A percentile compares a stretch with the other conserved stretches of the same genome.
phyloP scores from a whole-genome alignment of 2,797 vertebrate genomes.

The Aeoliscus strigatus region DNA sequence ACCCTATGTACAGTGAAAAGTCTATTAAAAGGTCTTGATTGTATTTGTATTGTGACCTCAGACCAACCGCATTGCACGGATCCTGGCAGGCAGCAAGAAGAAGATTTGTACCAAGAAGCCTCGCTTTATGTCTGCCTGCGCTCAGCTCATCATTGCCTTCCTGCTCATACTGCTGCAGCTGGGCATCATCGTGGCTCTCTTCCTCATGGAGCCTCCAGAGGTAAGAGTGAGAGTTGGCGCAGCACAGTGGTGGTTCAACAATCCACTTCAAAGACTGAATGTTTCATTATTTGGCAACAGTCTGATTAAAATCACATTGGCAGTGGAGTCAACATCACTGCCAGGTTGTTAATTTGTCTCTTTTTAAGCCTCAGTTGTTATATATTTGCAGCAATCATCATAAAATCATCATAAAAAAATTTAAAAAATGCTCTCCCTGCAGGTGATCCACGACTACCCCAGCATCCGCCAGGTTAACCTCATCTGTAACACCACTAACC shows the following conservation, averaged over 20 bases:
- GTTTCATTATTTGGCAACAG: too few relatives aligned
- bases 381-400: too few relatives aligned
- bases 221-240: slow-evolving; percentile 53
- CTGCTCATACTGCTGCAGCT: slow-evolving; percentile 93
- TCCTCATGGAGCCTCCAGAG: slow-evolving; percentile 94
- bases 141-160: slow-evolving; percentile 94
- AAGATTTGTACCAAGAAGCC: slow-evolving; percentile 99
- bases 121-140: slow-evolving; percentile 98
- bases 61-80: slow-evolving; percentile 90
- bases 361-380: too few relatives aligned
- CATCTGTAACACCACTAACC: slow-evolving; percentile 95
- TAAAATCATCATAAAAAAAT: too few relatives aligned
- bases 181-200: slow-evolving; percentile 93
- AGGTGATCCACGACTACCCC: slow-evolving; percentile 94
- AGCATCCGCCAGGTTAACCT: slow-evolving; percentile 95
- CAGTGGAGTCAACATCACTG: too few relatives aligned
- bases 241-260: slow-evolving; percentile 1
- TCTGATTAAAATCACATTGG: too few relatives aligned
- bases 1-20: slow-evolving; percentile 27
- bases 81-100: slow-evolving; percentile 98
- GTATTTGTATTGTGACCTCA: slow-evolving; percentile 61
- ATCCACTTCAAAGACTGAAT: too few relatives aligned
- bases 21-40: slow-evolving; percentile 42
- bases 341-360: too few relatives aligned
- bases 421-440: slow-evolving; percentile 1